phyloP scores from a whole-genome alignment of 1,140 invertebrate species.

The Drosophila paulistorum region DNA sequence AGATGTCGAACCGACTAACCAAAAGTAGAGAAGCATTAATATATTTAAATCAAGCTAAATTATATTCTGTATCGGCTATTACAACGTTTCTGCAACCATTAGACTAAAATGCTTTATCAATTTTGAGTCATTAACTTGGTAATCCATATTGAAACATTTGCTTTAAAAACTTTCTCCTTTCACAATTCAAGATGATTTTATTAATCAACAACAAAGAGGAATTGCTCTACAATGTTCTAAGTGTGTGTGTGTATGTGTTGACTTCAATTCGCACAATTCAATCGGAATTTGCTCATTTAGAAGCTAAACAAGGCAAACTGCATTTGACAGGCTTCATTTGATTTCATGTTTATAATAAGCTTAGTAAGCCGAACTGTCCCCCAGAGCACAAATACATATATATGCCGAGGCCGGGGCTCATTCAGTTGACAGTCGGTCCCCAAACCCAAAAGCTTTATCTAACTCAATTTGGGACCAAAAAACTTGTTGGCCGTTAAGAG shows the following conservation, averaged over 20 bases:
- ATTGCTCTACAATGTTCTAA: neutral
- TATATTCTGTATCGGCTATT: no score
- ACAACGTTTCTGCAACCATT: no score
- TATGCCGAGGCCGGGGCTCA: neutral
- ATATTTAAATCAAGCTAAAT: no score
- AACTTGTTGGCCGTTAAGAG: constrained; percentile 37
- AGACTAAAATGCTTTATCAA: no score
- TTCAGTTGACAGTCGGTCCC: neutral
- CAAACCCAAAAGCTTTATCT: constrained; percentile 33
- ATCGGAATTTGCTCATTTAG: constrained; percentile 66
- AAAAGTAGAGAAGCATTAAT: no score
- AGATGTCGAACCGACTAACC: no score
- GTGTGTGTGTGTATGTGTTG: neutral
- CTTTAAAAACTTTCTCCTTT: neutral
- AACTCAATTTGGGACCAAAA: constrained; percentile 63
- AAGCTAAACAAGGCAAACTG: constrained; percentile 62
- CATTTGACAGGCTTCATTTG: constrained; percentile 79
- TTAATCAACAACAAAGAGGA: no score
- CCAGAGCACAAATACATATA: constrained; percentile 3
- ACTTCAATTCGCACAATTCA: constrained; percentile 52
- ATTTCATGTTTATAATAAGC: constrained; percentile 73
- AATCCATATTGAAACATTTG: no score
- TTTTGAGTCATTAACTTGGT: neutral
- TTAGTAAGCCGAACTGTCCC: constrained; percentile 54
- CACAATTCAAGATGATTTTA: neutral